phyloP scores from a whole-genome alignment of 2,888 invertebrate genomes.

The Halictus quadricinctus region DNA sequence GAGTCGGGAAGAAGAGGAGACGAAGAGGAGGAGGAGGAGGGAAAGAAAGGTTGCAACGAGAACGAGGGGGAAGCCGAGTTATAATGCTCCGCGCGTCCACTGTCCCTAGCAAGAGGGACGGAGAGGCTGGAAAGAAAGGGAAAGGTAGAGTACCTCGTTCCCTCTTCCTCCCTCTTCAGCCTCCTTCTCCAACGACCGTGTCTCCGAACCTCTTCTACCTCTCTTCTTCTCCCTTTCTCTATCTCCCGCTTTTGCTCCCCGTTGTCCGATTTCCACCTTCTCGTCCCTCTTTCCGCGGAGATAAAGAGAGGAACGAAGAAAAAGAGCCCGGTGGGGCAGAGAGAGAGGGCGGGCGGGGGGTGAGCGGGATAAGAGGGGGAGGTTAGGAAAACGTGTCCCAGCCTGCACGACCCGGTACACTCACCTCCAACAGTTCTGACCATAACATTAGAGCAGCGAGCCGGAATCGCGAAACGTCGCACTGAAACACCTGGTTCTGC shows the following conservation, averaged over 20 bases:
- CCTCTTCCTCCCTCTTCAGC: conserved; percentile 27
- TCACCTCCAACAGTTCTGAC: conserved; percentile 75
- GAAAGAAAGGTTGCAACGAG: conserved; percentile 46
- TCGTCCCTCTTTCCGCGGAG: conserved; percentile 43
- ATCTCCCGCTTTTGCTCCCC: conserved; percentile 20
- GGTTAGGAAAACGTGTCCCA: conserved; percentile 80
- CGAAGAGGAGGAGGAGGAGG: conserved; percentile 47
- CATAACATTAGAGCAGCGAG: conserved; percentile 76
- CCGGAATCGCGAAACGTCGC: conserved; percentile 47
- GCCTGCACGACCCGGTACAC: conserved; percentile 80
- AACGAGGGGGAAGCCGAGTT: conserved; percentile 63
- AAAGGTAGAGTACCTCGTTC: conserved; percentile 37
- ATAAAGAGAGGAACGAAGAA: conserved; percentile 63
- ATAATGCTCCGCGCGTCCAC: conserved; percentile 77
- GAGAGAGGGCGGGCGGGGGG: conserved; percentile 11
- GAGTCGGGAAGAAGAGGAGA: conserved; percentile 36
- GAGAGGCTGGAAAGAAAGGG: conserved; percentile 30
- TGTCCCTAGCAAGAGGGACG: conserved; percentile 60
- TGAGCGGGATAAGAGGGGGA: conserved; percentile 36
- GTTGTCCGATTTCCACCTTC: conserved; percentile 27
- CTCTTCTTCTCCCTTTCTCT: not conserved
- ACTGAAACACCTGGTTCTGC: conserved; percentile 59
- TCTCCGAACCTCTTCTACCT: conserved; percentile 31
- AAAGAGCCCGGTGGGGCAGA: conserved; percentile 24
- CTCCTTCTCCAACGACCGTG: conserved; percentile 31